phyloP scores from a whole-genome alignment of 2,888 invertebrate genomes.

The Drosophila stalkeri region DNA sequence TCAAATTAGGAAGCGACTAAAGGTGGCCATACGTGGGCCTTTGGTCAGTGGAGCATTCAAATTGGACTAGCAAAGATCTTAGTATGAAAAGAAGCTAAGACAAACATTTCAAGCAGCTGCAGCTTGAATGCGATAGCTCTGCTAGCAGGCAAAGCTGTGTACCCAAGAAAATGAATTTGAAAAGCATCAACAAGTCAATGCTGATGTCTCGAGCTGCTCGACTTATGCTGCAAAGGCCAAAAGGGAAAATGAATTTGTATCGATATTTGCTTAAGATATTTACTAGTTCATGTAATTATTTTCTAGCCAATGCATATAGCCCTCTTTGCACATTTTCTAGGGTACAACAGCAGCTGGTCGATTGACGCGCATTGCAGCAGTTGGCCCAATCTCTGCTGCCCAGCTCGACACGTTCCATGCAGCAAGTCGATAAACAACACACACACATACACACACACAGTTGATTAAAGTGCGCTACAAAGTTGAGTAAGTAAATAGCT shows the following conservation, averaged over 20 bases:
- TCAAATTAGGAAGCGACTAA: slow-evolving; percentile 60
- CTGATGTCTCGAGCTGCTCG: background rate
- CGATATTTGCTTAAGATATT: background rate
- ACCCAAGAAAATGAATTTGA: background rate
- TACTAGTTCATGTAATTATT: background rate
- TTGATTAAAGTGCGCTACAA: slow-evolving; percentile 5
- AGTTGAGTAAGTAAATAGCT: background rate
- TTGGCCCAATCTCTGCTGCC: slow-evolving; percentile 17
- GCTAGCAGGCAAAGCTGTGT: background rate
- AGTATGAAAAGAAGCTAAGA: background rate
- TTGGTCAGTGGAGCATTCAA: slow-evolving; percentile 14
- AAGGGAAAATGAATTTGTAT: no score
- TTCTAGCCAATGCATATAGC: background rate
- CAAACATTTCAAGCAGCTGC: slow-evolving; percentile 1
- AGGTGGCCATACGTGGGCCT: slow-evolving; percentile 33
- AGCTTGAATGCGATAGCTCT: background rate
- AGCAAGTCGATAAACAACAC: slow-evolving; percentile 30
- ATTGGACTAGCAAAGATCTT: slow-evolving; percentile 3
- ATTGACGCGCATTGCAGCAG: slow-evolving; percentile 33
- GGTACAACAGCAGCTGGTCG: slow-evolving; percentile 52
- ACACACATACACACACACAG: slow-evolving; percentile 6
- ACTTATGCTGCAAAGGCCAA: background rate
- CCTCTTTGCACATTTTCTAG: background rate
- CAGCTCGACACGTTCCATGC: slow-evolving; percentile 48
- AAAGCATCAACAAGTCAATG: background rate